Evolutionary conservation across 1,140 invertebrate species (phyloP).

Genomic region (Episyrphus balteatus): DNA sequence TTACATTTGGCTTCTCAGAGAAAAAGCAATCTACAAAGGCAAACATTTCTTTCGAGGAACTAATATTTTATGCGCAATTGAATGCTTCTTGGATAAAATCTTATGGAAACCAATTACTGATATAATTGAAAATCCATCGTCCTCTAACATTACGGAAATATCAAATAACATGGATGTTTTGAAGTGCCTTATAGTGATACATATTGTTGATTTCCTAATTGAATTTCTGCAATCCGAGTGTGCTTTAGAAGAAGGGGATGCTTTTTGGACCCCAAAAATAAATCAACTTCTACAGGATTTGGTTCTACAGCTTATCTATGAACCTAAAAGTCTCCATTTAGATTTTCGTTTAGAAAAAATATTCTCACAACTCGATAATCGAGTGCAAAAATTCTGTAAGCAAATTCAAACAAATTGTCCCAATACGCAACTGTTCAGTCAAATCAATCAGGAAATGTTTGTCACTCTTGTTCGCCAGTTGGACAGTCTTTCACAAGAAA

Average conservation of each 20-base stretch:
- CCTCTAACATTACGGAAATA: not conserved
- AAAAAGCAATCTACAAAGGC: conserved; percentile 17
- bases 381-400: not conserved
- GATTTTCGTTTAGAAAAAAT: not conserved
- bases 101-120: not conserved
- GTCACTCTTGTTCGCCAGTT: too few relatives aligned
- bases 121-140: not conserved
- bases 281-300: not conserved
- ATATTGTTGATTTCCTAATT: conserved; percentile 1
- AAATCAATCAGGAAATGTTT: too few relatives aligned
- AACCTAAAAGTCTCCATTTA: not conserved
- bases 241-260: not conserved
- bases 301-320: not conserved
- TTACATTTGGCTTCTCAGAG: conserved; percentile 37
- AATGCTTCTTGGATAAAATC: not conserved
- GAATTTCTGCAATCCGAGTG: not conserved
- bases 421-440: not conserved
- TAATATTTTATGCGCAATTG: conserved; percentile 6
- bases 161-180: not conserved
- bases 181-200: not conserved
- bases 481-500: too few relatives aligned
- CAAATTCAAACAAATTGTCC: not conserved
- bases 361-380: not conserved
- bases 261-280: not conserved
- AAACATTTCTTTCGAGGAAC: conserved; percentile 5